phyloP scores from a whole-genome alignment of 2,888 invertebrate species.

The Globia sparganii region DNA sequence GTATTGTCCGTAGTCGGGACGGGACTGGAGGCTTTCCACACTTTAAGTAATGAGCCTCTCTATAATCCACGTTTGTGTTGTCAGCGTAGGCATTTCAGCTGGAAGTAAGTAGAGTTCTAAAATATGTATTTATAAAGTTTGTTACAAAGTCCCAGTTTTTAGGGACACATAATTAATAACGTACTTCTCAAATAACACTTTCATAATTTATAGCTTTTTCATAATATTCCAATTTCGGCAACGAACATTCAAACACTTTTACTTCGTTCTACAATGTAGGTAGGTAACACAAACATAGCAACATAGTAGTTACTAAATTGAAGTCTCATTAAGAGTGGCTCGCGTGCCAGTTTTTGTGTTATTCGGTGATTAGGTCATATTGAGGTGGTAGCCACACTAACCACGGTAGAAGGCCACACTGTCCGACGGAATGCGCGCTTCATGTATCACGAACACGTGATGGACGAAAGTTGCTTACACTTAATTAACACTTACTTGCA shows the following conservation, averaged over 20 bases:
- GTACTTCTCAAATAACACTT: not conserved
- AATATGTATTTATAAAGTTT: not conserved
- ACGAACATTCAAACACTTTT: not conserved
- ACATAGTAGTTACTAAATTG: constrained; percentile 46
- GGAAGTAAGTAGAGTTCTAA: not conserved
- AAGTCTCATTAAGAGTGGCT: constrained; percentile 58
- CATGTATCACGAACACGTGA: constrained; percentile 56
- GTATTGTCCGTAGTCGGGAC: not conserved
- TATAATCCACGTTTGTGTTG: not conserved
- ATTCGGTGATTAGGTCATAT: constrained; percentile 64
- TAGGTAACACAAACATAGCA: constrained; percentile 28
- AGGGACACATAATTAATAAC: not conserved
- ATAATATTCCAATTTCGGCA: not conserved
- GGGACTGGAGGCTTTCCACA: not conserved
- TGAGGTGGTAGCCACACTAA: constrained; percentile 35
- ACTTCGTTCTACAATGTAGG: constrained; percentile 8
- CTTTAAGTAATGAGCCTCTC: not conserved
- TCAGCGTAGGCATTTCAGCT: not conserved
- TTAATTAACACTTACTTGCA: constrained; percentile 18
- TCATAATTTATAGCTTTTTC: not conserved
- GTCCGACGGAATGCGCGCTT: constrained; percentile 40
- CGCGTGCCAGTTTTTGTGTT: constrained; percentile 62
- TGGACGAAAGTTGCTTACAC: constrained; percentile 43
- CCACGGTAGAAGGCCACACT: constrained; percentile 38
- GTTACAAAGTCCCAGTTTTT: not conserved